These are phyloP conservation scores for Myoxocephalus aenaeus DNA, from an alignment of 2,797 vertebrate species.

Conservation along the genomic window DNA sequence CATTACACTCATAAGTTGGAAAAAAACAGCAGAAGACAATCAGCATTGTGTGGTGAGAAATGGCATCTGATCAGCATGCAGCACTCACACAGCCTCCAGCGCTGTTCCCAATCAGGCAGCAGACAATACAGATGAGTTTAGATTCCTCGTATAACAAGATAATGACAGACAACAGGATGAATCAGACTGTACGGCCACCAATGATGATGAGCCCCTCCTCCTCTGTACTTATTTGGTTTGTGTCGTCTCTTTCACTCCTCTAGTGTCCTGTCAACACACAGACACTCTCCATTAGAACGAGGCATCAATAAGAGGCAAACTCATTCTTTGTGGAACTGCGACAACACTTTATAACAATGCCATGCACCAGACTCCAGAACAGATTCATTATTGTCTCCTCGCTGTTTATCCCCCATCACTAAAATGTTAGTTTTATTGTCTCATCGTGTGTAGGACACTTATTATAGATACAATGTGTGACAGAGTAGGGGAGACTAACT, in stretches of 20 bases:
- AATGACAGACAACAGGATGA: constrained; percentile 61
- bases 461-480: background rate
- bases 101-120: constrained; percentile 56
- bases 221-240: constrained; percentile 21
- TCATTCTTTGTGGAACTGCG: constrained; percentile 24
- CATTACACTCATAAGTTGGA: constrained; percentile 16
- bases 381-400: constrained; percentile 40
- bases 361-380: constrained; percentile 51
- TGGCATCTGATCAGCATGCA: constrained; percentile 51
- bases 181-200: constrained; percentile 51
- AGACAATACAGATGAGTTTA: constrained; percentile 63
- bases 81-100: constrained; percentile 33
- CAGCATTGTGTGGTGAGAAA: background rate
- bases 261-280: constrained; percentile 38
- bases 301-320: constrained; percentile 52
- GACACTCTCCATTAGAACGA: constrained; percentile 44
- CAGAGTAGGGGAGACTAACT: no score
- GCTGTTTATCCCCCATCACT: constrained; percentile 25
- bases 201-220: constrained; percentile 32
- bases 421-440: constrained; percentile 36
- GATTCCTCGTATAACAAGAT: constrained; percentile 59
- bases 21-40: constrained; percentile 14
- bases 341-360: constrained; percentile 41
- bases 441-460: background rate
- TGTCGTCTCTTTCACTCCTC: constrained; percentile 48